Conservation (phyloP, 2,888 invertebrate genomes). For the Diaphora mendica region DNA sequence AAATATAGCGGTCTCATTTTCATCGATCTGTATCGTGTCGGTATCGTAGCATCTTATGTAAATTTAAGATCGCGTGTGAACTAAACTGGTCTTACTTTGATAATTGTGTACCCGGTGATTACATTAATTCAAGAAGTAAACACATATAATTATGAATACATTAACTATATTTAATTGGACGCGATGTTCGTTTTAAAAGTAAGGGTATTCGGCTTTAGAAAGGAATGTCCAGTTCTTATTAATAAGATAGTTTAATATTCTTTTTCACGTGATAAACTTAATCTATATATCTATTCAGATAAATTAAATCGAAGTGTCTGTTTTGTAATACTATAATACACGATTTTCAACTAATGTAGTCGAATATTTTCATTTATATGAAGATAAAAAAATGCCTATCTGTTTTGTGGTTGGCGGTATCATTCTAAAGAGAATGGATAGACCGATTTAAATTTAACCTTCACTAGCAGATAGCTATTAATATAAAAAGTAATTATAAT, state of each 20-base stretch:
- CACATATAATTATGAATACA: constrained; percentile 28
- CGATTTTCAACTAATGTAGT: neutral
- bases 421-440: neutral
- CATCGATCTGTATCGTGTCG: constrained; percentile 2
- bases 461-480: neutral
- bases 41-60: constrained; percentile 9
- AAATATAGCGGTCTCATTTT: neutral
- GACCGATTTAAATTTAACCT: neutral
- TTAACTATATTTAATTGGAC: constrained; percentile 21
- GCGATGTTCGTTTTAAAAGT: constrained; percentile 2
- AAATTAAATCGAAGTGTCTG: neutral
- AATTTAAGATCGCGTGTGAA: constrained; percentile 13
- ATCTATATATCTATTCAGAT: neutral
- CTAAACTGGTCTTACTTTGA: constrained; percentile 24
- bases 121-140: constrained; percentile 36
- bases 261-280: neutral
- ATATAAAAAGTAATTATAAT: too few relatives aligned
- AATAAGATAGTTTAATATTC: neutral
- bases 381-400: neutral
- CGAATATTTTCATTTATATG: neutral
- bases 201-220: neutral
- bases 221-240: neutral
- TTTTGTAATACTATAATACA: neutral
- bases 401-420: neutral
- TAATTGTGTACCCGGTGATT: constrained; percentile 22